Base-by-base conservation (phyloP, 2,888 invertebrate genomes). In the Prosopocoilus inquinatus region DNA sequence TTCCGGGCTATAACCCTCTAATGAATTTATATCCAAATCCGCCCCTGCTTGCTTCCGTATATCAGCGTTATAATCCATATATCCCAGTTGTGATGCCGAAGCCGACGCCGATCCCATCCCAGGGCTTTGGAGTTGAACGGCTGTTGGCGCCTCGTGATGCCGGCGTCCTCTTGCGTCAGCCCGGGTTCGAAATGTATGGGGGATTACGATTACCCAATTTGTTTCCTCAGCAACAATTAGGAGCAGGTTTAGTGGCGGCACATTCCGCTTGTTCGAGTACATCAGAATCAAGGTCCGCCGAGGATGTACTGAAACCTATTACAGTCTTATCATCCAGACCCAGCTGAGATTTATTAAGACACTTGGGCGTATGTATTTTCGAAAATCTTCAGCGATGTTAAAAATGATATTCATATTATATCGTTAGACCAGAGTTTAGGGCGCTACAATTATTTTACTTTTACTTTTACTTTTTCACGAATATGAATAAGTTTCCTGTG, bases 41-140 rank as follows among this genome's bases (percentile, higher is more conserved):
- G 1, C 83, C 82, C 1, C 72, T 84, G 72, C 34, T 66, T 51
- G 83, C 88, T 50, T 85, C 87, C 9, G 83, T 89, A 69, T 90
- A 89, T 68, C 74, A 74, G 63, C 79, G 83, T 61, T 90, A 82
- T 75, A 85, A 66, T 76, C 89, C 77, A 58, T 88, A 81, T 70
- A 80, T 70, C 66, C 80, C 75, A 63, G 75, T 60, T 43, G 60
- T 66, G 46, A 79, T 75, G 62, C 79, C 78, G 55, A 80, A 82
- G 66, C 81, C 83, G 66, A 81, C 82, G 60, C 80, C 79, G 70
- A 80, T 77, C 71, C 81, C 80, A 45, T 82, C 80, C 66, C 78
- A 63, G 55, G 63, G 73, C 1, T 80, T 80, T 60, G 71, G 68
- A 50, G 64, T 76, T 66, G 78, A 78, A 47, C 67, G 78, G 46